phyloP scores from a whole-genome alignment of 2,888 invertebrate genomes.

The Laothoe populi region DNA sequence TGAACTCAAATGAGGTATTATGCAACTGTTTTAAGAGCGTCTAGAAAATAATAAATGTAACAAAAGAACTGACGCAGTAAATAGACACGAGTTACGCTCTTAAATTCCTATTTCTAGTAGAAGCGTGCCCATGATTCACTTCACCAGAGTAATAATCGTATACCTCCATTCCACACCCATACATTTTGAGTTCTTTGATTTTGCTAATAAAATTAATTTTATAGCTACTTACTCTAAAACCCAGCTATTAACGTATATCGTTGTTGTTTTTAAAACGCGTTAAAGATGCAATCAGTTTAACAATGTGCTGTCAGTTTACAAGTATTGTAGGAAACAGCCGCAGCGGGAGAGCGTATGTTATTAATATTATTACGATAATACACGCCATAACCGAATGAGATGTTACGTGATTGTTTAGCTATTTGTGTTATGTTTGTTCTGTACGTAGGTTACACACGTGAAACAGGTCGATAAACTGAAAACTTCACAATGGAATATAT shows the following conservation, averaged over 20 bases:
- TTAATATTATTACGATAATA: slow-evolving; percentile 48
- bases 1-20: too few relatives aligned
- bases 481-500: not conserved
- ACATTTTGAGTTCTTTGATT: slow-evolving; percentile 27
- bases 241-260: slow-evolving; percentile 27
- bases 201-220: slow-evolving; percentile 31
- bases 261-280: slow-evolving; percentile 25
- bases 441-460: slow-evolving; percentile 17
- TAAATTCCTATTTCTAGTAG: slow-evolving; percentile 16
- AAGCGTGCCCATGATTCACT: slow-evolving; percentile 7
- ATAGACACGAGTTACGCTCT: not conserved
- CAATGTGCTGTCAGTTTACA: slow-evolving; percentile 25
- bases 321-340: slow-evolving; percentile 26
- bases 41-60: not conserved
- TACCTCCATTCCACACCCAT: slow-evolving; percentile 14
- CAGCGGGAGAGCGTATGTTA: slow-evolving; percentile 61
- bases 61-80: slow-evolving; percentile 16
- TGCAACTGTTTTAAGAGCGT: too few relatives aligned
- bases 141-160: slow-evolving; percentile 18
- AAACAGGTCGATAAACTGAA: slow-evolving; percentile 20
- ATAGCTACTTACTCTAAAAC: slow-evolving; percentile 29
- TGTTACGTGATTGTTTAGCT: slow-evolving; percentile 29
- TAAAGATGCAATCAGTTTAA: slow-evolving; percentile 30
- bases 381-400: slow-evolving; percentile 34
- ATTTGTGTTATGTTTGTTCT: slow-evolving; percentile 27